Conservation (phyloP, 2,888 invertebrate genomes). For the Lamproptera curius region DNA sequence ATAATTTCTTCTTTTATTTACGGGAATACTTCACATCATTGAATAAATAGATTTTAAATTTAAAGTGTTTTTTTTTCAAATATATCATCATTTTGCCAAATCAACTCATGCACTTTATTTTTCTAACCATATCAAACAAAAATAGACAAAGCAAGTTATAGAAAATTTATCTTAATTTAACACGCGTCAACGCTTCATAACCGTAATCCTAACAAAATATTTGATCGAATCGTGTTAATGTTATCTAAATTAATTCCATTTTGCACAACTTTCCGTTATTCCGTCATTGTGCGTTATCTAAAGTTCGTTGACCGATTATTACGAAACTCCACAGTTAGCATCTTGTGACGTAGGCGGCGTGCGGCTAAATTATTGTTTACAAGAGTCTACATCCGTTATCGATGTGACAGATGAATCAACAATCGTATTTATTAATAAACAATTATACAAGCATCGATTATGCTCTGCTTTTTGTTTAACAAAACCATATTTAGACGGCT, state of each 20-base stretch:
- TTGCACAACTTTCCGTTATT: constrained; percentile 30
- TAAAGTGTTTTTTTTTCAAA: no score
- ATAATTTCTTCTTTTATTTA: no score
- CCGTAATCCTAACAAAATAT: no score
- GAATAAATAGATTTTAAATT: no score
- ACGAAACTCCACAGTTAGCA: constrained; percentile 58
- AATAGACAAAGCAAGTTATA: no score
- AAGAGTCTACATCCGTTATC: constrained; percentile 21
- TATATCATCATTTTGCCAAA: no score
- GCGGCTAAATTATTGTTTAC: constrained; percentile 27
- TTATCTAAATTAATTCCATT: constrained; percentile 1
- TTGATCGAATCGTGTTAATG: background rate
- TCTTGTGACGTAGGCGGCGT: constrained; percentile 43
- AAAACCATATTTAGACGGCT: background rate
- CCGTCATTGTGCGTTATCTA: constrained; percentile 43
- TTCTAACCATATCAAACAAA: no score
- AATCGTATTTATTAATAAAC: constrained; percentile 12
- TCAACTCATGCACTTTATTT: no score
- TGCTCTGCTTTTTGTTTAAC: background rate
- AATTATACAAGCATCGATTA: constrained; percentile 1
- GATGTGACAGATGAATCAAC: constrained; percentile 15
- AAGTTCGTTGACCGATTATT: constrained; percentile 56
- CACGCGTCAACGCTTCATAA: no score
- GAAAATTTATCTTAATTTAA: no score
- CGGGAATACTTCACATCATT: no score